phyloP scores from a whole-genome alignment of 1,140 invertebrate species.

The Drusus annulatus region DNA sequence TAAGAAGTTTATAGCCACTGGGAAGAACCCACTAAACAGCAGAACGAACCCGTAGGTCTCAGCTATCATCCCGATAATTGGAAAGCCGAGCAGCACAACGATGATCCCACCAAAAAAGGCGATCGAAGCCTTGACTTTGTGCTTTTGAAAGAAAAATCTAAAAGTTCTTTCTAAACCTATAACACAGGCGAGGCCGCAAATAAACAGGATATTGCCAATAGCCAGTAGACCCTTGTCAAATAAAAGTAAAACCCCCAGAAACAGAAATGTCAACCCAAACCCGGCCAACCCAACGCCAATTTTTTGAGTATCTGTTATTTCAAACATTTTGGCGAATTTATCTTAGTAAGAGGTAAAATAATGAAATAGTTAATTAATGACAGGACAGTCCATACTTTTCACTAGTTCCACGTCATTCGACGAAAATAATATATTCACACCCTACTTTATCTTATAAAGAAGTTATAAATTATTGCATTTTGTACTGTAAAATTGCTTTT shows the following conservation, averaged over 20 bases:
- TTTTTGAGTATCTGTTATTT: conserved; percentile 85
- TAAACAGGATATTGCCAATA: conserved; percentile 98
- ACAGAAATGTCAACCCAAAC: conserved; percentile 96
- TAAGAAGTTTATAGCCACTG: conserved; percentile 91
- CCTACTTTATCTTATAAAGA: not conserved
- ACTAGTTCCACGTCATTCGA: conserved; percentile 48
- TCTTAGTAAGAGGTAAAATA: not conserved
- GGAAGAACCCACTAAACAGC: conserved; percentile 89
- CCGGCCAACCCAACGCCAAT: conserved; percentile 97
- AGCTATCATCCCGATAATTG: conserved; percentile 95
- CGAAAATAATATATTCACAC: not conserved
- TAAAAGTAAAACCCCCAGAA: conserved; percentile 93
- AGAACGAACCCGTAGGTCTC: conserved; percentile 93
- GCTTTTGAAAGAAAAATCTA: conserved; percentile 97
- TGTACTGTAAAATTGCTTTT: too few species aligned
- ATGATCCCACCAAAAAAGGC: conserved; percentile 96
- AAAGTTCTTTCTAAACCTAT: conserved; percentile 97
- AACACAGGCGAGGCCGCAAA: conserved; percentile 94
- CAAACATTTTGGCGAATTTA: conserved; percentile 73
- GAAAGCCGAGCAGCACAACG: conserved; percentile 96
- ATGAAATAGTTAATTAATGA: not conserved
- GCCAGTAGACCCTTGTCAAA: conserved; percentile 99
- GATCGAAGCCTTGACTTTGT: conserved; percentile 94
- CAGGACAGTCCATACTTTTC: conserved; percentile 40
- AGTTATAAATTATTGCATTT: not conserved